A percentile compares a stretch with the other conserved stretches of the same genome.
phyloP scores from a whole-genome alignment of 2,113 vertebrate genomes.

The Australoheros scitulus region DNA sequence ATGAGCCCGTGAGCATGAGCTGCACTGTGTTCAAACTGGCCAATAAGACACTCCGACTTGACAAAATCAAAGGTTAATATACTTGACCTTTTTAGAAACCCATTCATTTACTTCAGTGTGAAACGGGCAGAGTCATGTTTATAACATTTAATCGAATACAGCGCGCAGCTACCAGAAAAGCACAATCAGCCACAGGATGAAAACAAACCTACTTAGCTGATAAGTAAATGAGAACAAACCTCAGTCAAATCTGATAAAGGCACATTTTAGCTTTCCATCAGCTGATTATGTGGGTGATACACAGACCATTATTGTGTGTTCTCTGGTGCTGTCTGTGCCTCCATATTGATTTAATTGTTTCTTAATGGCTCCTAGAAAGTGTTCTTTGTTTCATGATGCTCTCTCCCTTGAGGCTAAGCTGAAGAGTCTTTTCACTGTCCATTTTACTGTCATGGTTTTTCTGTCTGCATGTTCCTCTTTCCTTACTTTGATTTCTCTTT shows the following conservation, averaged over 20 bases:
- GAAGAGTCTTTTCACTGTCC: slow-evolving; percentile 30
- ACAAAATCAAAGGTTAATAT: slow-evolving; percentile 76
- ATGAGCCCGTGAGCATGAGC: slow-evolving; percentile 70
- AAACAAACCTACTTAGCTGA: background rate
- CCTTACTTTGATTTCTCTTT: slow-evolving; percentile 12
- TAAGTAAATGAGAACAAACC: background rate
- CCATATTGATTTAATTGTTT: slow-evolving; percentile 11
- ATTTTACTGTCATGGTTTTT: slow-evolving; percentile 36
- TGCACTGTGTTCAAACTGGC: slow-evolving; percentile 72
- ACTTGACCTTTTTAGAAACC: slow-evolving; percentile 4
- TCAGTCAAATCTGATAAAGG: background rate
- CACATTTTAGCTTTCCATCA: background rate
- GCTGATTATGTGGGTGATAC: background rate
- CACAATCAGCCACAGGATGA: background rate
- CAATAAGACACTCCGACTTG: slow-evolving; percentile 78
- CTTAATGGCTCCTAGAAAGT: slow-evolving; percentile 21
- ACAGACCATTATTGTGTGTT: background rate
- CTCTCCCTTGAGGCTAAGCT: background rate
- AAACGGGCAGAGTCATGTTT: background rate
- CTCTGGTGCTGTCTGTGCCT: background rate
- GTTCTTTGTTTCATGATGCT: slow-evolving; percentile 9
- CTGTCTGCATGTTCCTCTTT: slow-evolving; percentile 15
- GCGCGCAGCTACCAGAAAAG: background rate
- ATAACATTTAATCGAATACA: background rate
- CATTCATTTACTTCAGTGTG: background rate